These are phyloP conservation scores for Microplitis manilae DNA, from an alignment of 2,888 invertebrate genomes.

Conservation along the genomic window DNA sequence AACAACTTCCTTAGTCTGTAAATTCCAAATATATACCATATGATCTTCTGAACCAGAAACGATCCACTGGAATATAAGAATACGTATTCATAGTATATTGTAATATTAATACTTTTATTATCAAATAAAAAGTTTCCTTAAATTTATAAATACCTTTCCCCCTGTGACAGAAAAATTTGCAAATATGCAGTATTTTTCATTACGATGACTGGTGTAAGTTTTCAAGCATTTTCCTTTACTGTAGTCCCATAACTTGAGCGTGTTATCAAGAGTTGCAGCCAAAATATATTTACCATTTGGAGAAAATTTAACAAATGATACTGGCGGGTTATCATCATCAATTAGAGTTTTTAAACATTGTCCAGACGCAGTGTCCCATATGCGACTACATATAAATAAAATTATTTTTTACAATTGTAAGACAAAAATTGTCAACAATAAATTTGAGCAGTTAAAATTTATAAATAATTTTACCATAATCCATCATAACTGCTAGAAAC, in stretches of 20 bases:
- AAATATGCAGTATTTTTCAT: slow-evolving; percentile 99
- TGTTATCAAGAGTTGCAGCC: slow-evolving; percentile 98
- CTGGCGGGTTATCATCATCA: slow-evolving; percentile 99
- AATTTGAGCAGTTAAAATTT: neutral
- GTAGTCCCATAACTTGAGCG: slow-evolving; percentile 99
- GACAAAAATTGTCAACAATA: neutral
- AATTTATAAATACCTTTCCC: slow-evolving; percentile 84
- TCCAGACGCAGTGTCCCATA: slow-evolving; percentile 99
- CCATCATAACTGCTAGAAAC: slow-evolving; percentile 99
- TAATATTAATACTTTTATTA: neutral
- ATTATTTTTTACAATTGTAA: neutral
- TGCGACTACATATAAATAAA: slow-evolving; percentile 80
- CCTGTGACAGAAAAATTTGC: slow-evolving; percentile 99
- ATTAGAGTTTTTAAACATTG: slow-evolving; percentile 99
- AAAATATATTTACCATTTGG: slow-evolving; percentile 99
- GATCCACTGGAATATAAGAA: slow-evolving; percentile 86
- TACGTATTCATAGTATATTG: slow-evolving; percentile 15
- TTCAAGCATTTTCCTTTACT: slow-evolving; percentile 99
- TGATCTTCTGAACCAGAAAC: slow-evolving; percentile 99
- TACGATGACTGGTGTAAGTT: slow-evolving; percentile 98
- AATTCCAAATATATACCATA: slow-evolving; percentile 99
- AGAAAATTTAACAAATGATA: slow-evolving; percentile 99
- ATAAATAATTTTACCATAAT: slow-evolving; percentile 80
- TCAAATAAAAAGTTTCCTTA: neutral
- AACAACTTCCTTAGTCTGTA: slow-evolving; percentile 99